Conservation (phyloP, 2,888 invertebrate species). For the Drosophila setosimentum region DNA sequence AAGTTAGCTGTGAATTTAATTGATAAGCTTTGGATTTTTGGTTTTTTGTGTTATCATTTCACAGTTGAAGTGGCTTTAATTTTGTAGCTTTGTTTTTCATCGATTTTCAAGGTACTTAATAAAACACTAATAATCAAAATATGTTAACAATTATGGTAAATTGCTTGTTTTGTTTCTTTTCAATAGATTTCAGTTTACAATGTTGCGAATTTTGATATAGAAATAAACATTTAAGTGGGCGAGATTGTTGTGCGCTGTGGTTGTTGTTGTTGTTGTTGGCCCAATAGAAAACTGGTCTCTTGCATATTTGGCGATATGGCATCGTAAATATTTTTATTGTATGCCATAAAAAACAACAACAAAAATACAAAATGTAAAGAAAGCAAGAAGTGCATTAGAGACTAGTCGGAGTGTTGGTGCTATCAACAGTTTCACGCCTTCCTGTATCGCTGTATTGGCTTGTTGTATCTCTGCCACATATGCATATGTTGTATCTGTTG, state of each 20-base stretch:
- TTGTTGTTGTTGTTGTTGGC: slow-evolving; percentile 10
- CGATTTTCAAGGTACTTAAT: not conserved
- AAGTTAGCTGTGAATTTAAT: slow-evolving; percentile 34
- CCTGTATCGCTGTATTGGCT: slow-evolving; percentile 42
- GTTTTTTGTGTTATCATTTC: slow-evolving; percentile 15
- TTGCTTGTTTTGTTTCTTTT: not conserved
- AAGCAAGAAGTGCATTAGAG: slow-evolving; percentile 60
- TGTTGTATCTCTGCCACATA: slow-evolving; percentile 16
- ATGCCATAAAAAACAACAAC: slow-evolving; percentile 53
- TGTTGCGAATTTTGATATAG: slow-evolving; percentile 11
- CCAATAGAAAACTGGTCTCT: slow-evolving; percentile 52
- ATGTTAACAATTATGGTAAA: not conserved
- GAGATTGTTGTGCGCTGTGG: slow-evolving; percentile 23
- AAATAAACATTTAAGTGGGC: slow-evolving; percentile 22
- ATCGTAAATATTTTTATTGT: slow-evolving; percentile 77
- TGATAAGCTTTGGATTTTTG: slow-evolving; percentile 36
- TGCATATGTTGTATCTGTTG: slow-evolving; percentile 32
- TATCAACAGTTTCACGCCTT: slow-evolving; percentile 78
- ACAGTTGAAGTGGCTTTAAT: not conserved
- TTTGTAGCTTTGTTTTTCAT: not conserved
- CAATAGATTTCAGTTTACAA: not conserved
- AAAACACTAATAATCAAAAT: no score
- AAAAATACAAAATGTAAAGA: not conserved
- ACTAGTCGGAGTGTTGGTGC: slow-evolving; percentile 42
- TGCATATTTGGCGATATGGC: slow-evolving; percentile 70